These are phyloP conservation scores for Ochotona princeps DNA, from an alignment of 2,113 vertebrate genomes.

Conservation along the genomic window DNA sequence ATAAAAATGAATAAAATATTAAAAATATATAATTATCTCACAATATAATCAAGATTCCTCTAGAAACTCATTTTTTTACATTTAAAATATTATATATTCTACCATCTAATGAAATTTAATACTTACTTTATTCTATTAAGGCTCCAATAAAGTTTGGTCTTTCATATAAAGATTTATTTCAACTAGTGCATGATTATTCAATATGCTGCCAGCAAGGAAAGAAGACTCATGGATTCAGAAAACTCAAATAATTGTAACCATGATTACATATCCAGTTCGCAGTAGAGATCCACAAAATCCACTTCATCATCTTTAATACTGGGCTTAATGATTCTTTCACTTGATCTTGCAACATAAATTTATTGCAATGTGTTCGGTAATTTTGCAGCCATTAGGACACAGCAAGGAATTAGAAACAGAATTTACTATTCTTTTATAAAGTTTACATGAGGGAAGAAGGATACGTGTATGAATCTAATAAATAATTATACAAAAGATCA, in stretches of 20 bases:
- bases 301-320: neutral
- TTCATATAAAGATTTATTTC: neutral
- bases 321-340: neutral
- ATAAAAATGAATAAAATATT: no score
- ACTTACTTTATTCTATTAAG: neutral
- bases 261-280: neutral
- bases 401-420: neutral
- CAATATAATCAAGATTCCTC: neutral
- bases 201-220: neutral
- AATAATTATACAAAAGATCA: neutral
- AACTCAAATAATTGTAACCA: neutral
- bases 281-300: neutral
- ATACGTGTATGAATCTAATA: neutral
- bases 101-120: neutral
- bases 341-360: neutral
- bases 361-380: rapidly evolving
- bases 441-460: neutral
- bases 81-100: neutral
- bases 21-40: neutral
- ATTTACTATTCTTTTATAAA: neutral
- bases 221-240: neutral
- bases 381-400: neutral
- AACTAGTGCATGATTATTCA: neutral
- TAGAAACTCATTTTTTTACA: neutral
- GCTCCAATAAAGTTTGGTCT: neutral